Evolutionary conservation across 2,797 vertebrate species (phyloP).

Genomic region (Pelodytes ibericus): DNA sequence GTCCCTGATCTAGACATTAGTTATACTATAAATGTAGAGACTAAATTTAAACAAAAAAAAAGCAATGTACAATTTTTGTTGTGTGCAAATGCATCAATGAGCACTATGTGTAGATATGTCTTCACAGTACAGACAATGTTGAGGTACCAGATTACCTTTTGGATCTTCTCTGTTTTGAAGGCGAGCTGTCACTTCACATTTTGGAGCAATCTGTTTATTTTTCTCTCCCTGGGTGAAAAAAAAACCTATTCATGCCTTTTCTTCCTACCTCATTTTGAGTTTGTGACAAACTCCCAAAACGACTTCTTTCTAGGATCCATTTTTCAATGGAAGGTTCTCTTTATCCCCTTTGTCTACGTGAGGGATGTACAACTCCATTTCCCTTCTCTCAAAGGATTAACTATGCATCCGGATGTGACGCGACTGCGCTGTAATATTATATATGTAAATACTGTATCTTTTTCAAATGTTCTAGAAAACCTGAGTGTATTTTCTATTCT

Average conservation of each 20-base stretch:
- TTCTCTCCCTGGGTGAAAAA: not conserved
- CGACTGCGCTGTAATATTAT: conserved; percentile 31
- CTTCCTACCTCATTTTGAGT: not conserved
- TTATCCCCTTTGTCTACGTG: not conserved
- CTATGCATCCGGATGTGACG: conserved; percentile 46
- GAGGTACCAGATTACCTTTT: too few species aligned
- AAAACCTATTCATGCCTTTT: not conserved
- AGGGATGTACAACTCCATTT: too few species aligned
- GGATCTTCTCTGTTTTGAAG: not conserved
- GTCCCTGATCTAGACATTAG: too few species aligned
- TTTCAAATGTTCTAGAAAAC: not conserved
- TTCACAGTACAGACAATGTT: too few species aligned
- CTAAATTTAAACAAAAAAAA: too few species aligned
- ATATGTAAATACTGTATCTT: conserved; percentile 1
- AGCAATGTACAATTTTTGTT: too few species aligned
- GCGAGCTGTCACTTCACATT: not conserved
- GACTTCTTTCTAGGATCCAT: not conserved
- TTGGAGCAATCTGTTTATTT: not conserved
- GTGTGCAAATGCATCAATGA: not conserved
- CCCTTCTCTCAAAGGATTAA: not conserved
- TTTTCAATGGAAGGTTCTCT: not conserved
- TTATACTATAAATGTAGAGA: too few species aligned
- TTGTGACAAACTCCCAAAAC: not conserved
- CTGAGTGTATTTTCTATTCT: not conserved
- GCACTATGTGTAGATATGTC: too few species aligned